Evolutionary conservation across 2,797 vertebrate species (phyloP).

Genomic region (Chrysocyon brachyurus): DNA sequence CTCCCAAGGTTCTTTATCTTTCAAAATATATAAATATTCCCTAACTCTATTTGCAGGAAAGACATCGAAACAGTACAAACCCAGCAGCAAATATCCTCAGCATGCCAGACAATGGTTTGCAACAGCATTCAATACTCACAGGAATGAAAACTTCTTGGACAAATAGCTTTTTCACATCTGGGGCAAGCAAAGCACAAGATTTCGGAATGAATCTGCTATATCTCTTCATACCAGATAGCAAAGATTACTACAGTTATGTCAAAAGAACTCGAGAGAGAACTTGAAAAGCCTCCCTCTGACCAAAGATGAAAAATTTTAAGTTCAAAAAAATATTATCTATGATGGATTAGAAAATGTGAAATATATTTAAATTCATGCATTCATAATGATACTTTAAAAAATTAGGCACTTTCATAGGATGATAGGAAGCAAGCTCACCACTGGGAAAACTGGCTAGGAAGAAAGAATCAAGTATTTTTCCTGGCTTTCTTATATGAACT

Average conservation of each 20-base stretch:
- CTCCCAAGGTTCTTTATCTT: not conserved
- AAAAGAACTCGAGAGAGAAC: not conserved
- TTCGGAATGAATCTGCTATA: not conserved
- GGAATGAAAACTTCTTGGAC: slow-evolving; percentile 3
- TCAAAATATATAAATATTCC: not conserved
- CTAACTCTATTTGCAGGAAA: not conserved
- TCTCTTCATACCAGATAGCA: not conserved
- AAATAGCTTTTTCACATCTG: not conserved
- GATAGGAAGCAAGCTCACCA: not conserved
- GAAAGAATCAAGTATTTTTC: not conserved
- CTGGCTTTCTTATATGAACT: not conserved
- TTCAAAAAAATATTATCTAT: not conserved
- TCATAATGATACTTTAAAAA: not conserved
- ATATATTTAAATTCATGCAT: not conserved
- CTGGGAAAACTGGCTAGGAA: not conserved
- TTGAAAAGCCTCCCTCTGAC: not conserved
- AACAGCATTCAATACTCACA: not conserved
- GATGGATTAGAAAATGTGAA: not conserved
- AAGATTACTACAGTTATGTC: not conserved
- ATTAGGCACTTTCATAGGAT: not conserved
- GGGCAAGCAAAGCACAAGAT: not conserved
- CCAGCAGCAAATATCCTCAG: not conserved
- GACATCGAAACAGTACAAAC: not conserved
- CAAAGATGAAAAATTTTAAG: not conserved
- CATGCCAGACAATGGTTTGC: not conserved